A percentile compares a stretch with the other conserved stretches of the same genome.
phyloP scores from a whole-genome alignment of 2,113 vertebrate genomes.

The Phalacrocorax pelagicus region DNA sequence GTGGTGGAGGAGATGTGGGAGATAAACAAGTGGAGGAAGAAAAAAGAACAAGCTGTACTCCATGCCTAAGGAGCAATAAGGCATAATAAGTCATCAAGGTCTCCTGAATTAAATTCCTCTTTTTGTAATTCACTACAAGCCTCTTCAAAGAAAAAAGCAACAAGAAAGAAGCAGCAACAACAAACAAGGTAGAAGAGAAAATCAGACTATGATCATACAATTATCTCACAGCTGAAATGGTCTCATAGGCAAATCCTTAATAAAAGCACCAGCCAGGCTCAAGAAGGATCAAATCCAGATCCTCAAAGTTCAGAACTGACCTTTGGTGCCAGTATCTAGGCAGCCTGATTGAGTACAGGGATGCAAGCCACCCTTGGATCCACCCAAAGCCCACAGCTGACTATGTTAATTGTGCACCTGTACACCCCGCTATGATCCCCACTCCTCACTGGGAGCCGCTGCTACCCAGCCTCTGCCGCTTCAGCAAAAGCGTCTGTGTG shows the following conservation, averaged over 20 bases:
- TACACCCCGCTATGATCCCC: neutral
- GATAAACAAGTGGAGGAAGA: slow-evolving; percentile 55
- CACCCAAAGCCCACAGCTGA: neutral
- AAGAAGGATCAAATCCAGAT: neutral
- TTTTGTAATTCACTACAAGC: slow-evolving; percentile 47
- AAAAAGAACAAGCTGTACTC: slow-evolving; percentile 28
- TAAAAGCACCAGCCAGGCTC: neutral
- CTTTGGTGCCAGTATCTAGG: neutral
- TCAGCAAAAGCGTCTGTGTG: neutral
- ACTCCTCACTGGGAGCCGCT: neutral
- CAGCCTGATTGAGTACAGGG: neutral
- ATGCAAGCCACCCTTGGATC: neutral
- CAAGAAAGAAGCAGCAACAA: neutral
- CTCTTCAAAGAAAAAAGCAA: slow-evolving; percentile 46
- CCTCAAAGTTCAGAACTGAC: neutral
- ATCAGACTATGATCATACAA: neutral
- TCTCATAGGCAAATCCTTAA: neutral
- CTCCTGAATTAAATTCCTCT: slow-evolving; percentile 54
- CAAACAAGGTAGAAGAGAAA: slow-evolving; percentile 10
- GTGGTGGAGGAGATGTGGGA: slow-evolving; percentile 50
- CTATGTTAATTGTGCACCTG: neutral
- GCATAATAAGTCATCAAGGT: slow-evolving; percentile 50
- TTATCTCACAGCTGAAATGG: slow-evolving; percentile 38
- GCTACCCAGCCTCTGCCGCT: fast-evolving
- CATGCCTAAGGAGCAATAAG: slow-evolving; percentile 19